A percentile compares a stretch with the other conserved stretches of the same genome.
These are phyloP conservation scores for Threskiornis aethiopicus DNA, from an alignment of 2,797 vertebrate species.

Conservation along the genomic window DNA sequence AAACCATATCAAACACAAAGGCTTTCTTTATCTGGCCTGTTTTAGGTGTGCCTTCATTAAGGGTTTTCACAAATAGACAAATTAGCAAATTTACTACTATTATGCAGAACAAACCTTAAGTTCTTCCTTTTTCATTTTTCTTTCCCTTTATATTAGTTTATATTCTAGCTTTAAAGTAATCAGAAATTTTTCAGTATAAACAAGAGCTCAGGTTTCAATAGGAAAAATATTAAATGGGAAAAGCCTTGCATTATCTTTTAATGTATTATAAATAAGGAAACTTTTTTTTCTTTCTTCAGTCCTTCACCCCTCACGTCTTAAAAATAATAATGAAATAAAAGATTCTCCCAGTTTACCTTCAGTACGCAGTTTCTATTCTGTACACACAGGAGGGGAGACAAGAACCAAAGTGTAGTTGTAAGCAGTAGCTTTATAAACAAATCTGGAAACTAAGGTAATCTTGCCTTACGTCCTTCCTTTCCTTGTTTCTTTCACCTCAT, in stretches of 20 bases:
- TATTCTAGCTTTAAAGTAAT: neutral
- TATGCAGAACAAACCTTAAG: neutral
- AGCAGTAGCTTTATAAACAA: neutral
- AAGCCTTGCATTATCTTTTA: neutral
- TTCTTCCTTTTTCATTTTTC: neutral
- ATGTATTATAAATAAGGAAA: neutral
- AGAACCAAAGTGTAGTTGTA: neutral
- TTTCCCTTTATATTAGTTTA: neutral
- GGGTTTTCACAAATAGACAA: neutral
- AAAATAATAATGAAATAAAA: neutral
- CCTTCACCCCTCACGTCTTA: fast-evolving
- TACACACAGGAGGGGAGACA: neutral
- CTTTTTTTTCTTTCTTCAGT: neutral
- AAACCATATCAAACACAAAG: neutral
- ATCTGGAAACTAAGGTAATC: neutral
- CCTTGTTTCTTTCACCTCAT: neutral
- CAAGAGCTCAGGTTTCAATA: neutral
- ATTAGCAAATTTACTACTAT: neutral
- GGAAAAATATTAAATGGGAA: neutral
- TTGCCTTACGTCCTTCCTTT: neutral
- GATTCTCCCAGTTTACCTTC: neutral
- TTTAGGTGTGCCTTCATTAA: neutral
- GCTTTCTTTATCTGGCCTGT: neutral
- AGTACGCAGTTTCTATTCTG: neutral
- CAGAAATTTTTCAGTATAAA: neutral